Conservation (phyloP, 2,888 invertebrate genomes). For the Meiosimyza platycephala region DNA sequence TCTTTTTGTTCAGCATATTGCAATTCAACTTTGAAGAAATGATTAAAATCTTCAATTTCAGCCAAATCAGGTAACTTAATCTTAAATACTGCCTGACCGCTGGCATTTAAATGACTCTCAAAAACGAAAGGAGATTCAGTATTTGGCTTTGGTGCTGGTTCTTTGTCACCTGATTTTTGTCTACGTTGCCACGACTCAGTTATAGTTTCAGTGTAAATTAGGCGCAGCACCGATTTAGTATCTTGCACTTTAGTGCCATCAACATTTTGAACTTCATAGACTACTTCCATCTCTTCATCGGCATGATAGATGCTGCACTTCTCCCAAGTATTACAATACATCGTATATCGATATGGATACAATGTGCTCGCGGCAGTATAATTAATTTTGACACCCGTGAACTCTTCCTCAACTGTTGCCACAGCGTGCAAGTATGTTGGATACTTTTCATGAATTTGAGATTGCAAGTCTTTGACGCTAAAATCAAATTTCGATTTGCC, state of each 20-base stretch:
- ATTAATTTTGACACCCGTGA: constrained; percentile 85
- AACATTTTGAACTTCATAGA: constrained; percentile 78
- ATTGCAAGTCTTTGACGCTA: constrained; percentile 56
- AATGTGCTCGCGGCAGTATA: constrained; percentile 79
- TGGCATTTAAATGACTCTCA: constrained; percentile 69
- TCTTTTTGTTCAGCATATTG: constrained; percentile 53
- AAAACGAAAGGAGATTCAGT: constrained; percentile 66
- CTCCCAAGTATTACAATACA: constrained; percentile 75
- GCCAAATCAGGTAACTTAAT: constrained; percentile 72
- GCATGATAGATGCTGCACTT: constrained; percentile 91
- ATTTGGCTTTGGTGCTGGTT: constrained; percentile 37
- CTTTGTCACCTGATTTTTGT: constrained; percentile 35
- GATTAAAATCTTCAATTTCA: constrained; percentile 52
- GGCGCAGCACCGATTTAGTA: constrained; percentile 70
- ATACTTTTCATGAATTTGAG: constrained; percentile 42
- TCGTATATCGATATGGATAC: constrained; percentile 80
- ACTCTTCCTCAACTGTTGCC: constrained; percentile 89
- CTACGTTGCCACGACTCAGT: constrained; percentile 43
- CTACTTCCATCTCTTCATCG: constrained; percentile 85
- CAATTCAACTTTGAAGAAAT: constrained; percentile 51
- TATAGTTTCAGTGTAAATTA: constrained; percentile 53
- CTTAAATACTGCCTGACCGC: constrained; percentile 75
- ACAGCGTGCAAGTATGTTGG: constrained; percentile 70
- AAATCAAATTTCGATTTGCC: constrained; percentile 61
- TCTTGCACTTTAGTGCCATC: constrained; percentile 76